These are phyloP conservation scores for Hylaeus volcanicus DNA, from an alignment of 1,140 invertebrate species.

Conservation along the genomic window DNA sequence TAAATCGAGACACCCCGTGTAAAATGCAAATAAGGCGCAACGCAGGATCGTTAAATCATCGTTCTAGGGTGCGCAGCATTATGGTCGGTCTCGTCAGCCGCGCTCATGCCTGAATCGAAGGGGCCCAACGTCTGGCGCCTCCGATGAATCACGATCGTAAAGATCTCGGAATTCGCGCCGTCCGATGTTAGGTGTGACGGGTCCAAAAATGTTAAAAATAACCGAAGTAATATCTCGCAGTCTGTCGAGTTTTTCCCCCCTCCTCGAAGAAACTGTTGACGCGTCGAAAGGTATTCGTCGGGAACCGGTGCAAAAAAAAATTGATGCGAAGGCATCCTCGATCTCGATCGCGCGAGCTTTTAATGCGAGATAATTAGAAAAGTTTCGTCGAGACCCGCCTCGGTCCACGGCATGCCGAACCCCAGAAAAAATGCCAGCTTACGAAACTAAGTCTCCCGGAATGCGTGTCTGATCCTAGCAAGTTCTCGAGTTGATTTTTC, in stretches of 20 bases:
- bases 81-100: no score
- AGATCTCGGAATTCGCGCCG: constrained; percentile 47
- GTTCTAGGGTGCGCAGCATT: background rate
- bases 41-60: background rate
- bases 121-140: constrained; percentile 27
- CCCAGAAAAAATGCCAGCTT: constrained; percentile 25
- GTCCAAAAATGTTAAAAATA: no score
- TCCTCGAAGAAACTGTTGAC: background rate
- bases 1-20: background rate
- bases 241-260: background rate
- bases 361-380: constrained; percentile 54
- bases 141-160: constrained; percentile 68
- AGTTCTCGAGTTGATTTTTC: constrained; percentile 58
- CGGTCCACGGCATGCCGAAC: background rate
- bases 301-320: background rate
- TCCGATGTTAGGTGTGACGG: constrained; percentile 37
- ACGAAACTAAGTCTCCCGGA: constrained; percentile 47
- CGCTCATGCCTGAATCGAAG: constrained; percentile 50
- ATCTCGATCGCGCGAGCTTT: constrained; percentile 49
- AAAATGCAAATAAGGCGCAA: constrained; percentile 4
- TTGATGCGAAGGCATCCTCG: background rate
- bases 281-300: background rate
- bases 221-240: background rate
- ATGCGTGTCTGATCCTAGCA: constrained; percentile 62
- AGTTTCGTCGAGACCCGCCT: constrained; percentile 35